phyloP scores from a whole-genome alignment of 2,113 vertebrate species.

The Azemiops feae region DNA sequence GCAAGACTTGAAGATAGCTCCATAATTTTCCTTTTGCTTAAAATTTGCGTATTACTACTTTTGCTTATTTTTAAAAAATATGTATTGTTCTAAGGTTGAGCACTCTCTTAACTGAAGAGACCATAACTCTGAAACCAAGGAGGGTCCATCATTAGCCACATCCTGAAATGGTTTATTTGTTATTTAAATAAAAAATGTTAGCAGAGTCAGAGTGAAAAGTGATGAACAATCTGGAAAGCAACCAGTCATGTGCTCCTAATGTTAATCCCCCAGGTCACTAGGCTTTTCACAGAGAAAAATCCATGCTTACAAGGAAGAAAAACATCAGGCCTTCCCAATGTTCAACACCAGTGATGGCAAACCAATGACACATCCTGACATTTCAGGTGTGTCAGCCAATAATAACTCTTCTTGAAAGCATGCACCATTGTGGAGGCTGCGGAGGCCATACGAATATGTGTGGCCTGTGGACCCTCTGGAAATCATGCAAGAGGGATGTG shows the following conservation, averaged over 20 bases:
- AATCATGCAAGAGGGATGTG: no score
- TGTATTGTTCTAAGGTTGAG: neutral
- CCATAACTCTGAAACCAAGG: neutral
- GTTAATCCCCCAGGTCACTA: neutral
- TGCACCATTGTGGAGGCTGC: no score
- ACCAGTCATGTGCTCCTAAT: neutral
- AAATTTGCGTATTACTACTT: neutral
- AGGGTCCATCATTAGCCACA: neutral
- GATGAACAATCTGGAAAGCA: neutral
- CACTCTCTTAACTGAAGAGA: neutral
- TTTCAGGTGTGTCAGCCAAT: no score
- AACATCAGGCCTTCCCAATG: neutral
- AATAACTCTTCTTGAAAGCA: no score
- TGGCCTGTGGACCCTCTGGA: no score
- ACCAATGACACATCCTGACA: no score
- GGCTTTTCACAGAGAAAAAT: neutral
- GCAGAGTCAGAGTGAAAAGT: neutral
- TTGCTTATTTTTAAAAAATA: neutral
- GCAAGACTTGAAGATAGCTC: neutral
- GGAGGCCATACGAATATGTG: no score
- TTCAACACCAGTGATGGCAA: neutral
- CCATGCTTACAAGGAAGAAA: neutral
- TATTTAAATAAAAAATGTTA: neutral
- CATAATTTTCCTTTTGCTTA: neutral
- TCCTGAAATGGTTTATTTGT: neutral